Percentiles rank a stretch among this genome's conserved stretches.
Conservation (phyloP, 1,140 invertebrate genomes). For the Pseudobourletiella spinata region DNA sequence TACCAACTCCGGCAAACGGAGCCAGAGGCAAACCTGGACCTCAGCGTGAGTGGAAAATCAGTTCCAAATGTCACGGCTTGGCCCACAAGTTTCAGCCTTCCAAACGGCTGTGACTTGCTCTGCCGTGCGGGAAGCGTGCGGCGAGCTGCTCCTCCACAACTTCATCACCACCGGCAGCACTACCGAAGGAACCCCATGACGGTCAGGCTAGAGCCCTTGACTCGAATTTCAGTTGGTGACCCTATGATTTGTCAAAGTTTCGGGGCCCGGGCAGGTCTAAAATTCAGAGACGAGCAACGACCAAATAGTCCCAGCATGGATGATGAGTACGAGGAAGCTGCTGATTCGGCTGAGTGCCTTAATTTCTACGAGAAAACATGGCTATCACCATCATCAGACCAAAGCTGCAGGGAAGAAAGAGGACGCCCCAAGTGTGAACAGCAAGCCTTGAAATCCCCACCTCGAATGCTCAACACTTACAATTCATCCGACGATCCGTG, state of each 20-base stretch:
- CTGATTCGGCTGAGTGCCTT: neutral
- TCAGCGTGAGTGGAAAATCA: neutral
- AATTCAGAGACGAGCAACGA: neutral
- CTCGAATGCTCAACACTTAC: neutral
- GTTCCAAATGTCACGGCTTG: neutral
- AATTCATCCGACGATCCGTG: neutral
- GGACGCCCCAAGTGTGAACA: neutral
- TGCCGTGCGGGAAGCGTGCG: neutral
- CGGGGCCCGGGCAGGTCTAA: neutral
- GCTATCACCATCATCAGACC: no score
- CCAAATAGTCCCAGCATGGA: neutral
- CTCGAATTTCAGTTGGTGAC: no score
- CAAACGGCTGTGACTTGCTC: neutral
- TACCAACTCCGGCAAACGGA: neutral
- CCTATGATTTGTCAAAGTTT: neutral
- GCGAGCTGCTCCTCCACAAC: neutral
- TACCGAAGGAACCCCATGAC: neutral
- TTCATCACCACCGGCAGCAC: neutral
- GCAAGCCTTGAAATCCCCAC: neutral
- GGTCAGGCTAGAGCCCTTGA: neutral
- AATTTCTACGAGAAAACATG: no score
- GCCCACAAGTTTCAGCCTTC: neutral
- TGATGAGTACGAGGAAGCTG: neutral
- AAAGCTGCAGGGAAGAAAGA: neutral
- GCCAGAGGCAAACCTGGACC: neutral